Conservation (phyloP, 2,888 invertebrate genomes). For the Ormyrus rosae region DNA sequence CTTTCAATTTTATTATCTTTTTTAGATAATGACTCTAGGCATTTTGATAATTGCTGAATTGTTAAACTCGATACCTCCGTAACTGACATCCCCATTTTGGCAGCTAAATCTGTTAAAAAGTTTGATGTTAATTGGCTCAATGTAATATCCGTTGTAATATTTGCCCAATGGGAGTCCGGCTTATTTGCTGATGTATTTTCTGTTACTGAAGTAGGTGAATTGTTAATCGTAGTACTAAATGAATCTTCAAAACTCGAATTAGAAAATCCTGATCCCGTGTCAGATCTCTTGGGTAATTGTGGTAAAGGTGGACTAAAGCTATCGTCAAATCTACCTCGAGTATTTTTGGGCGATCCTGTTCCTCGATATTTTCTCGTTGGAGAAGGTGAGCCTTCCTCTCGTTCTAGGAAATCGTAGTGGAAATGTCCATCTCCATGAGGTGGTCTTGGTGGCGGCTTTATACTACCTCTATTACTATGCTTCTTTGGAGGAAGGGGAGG, state of each 20-base stretch:
- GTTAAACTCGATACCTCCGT: constrained; percentile 90
- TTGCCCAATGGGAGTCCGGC: constrained; percentile 62
- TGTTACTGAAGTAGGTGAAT: constrained; percentile 66
- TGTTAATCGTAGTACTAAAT: constrained; percentile 68
- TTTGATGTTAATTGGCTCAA: constrained; percentile 88
- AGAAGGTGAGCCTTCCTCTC: constrained; percentile 72
- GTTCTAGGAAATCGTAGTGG: constrained; percentile 78
- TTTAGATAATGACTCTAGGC: constrained; percentile 79
- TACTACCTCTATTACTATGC: constrained; percentile 78
- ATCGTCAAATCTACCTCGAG: constrained; percentile 68
- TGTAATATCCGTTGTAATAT: constrained; percentile 81
- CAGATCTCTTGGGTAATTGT: constrained; percentile 64
- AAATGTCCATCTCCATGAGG: constrained; percentile 77
- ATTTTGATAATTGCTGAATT: constrained; percentile 89
- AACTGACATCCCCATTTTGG: constrained; percentile 86
- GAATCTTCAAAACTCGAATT: constrained; percentile 71
- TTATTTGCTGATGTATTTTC: constrained; percentile 63
- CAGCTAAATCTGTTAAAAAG: constrained; percentile 87
- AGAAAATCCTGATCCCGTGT: constrained; percentile 59
- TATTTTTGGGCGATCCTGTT: constrained; percentile 60
- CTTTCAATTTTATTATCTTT: constrained; percentile 67
- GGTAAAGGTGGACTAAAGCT: constrained; percentile 70
- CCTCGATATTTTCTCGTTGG: constrained; percentile 61
- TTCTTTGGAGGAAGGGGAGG: constrained; percentile 86
- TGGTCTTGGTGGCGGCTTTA: constrained; percentile 77